Evolutionary conservation across 1,140 invertebrate genomes (phyloP), one percentile per base, ranked within the genome.

Genomic region (Tyrophagus putrescentiae): DNA sequence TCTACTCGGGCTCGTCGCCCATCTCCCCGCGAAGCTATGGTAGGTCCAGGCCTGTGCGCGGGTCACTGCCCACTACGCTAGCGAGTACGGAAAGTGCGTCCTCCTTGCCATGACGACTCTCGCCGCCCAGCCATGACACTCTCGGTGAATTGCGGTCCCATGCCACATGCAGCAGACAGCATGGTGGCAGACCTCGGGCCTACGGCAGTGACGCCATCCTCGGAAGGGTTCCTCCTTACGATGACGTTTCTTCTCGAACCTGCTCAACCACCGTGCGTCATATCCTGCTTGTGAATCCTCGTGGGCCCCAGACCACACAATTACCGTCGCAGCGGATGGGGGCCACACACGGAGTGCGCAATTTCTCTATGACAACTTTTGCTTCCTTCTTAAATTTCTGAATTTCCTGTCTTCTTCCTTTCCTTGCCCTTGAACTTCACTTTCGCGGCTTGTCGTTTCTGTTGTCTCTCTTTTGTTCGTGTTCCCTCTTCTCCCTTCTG

Each of bases 171-270:
- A 39, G 21, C 36, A 39, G 36, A 39, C 21, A n/a, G 36, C 21
- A 39, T 39, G 21, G 21, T 39, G 36, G 36, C 36, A 21, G 13
- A 39, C 36, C 59, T n/a, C 64, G 65, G 33, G 67, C 67, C 50
- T 68, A 67, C 36, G 62, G 64, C 31, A 67, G 66, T 25, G 66
- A 67, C 56, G 67, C 64, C 57, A 62, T 62, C 31, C 66, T 60
- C 34, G 67, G 67, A 60, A 62, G 62, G 48, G 9, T 16, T 18
- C 23, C n/a, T 60, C 25, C 16, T 27, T 54, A 54, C 23, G 25
- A 29, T 48, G 31, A 48, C 31, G 31, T 48, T n/a, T 21, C 36
- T 27, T 27, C 44, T 27, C 21, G 44, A 27, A 27, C 31, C 31
- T n/a, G 18, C 5, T 7, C 31, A 39, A 39, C 13, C 31, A 29